Evolutionary conservation across 2,113 vertebrate genomes (phyloP).

Genomic region (Gopherus flavomarginatus): DNA sequence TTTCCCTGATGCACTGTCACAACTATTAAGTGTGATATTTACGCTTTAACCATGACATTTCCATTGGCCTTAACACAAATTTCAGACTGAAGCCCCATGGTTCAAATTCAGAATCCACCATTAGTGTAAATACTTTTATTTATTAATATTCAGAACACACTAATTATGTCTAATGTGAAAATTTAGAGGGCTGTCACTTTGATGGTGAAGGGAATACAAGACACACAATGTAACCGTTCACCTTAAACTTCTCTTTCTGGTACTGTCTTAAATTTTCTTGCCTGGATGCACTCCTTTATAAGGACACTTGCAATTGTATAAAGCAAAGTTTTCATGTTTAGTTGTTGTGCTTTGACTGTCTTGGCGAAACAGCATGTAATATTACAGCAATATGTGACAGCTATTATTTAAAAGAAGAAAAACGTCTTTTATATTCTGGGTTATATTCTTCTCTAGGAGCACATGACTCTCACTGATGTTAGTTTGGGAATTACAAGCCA

Average conservation of each 20-base stretch:
- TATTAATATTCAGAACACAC: background rate
- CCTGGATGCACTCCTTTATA: background rate
- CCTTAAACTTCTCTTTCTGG: background rate
- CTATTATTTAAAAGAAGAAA: background rate
- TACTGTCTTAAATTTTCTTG: background rate
- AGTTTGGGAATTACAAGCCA: background rate
- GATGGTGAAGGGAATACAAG: background rate
- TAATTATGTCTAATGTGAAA: background rate
- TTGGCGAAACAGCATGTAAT: background rate
- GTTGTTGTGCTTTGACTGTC: background rate
- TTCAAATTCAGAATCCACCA: background rate
- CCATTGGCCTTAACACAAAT: background rate
- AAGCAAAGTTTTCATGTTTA: background rate
- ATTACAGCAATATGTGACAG: background rate
- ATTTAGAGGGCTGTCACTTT: background rate
- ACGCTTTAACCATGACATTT: background rate
- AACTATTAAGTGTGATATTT: background rate
- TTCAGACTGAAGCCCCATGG: background rate
- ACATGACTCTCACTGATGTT: background rate
- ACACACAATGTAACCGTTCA: background rate
- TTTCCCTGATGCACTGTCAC: background rate
- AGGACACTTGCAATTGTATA: background rate
- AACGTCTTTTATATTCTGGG: too few relatives aligned
- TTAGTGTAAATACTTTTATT: background rate
- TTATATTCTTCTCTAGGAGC: background rate